These are phyloP conservation scores for Pelobates cultripes DNA, from an alignment of 2,797 vertebrate genomes.

Conservation along the genomic window DNA sequence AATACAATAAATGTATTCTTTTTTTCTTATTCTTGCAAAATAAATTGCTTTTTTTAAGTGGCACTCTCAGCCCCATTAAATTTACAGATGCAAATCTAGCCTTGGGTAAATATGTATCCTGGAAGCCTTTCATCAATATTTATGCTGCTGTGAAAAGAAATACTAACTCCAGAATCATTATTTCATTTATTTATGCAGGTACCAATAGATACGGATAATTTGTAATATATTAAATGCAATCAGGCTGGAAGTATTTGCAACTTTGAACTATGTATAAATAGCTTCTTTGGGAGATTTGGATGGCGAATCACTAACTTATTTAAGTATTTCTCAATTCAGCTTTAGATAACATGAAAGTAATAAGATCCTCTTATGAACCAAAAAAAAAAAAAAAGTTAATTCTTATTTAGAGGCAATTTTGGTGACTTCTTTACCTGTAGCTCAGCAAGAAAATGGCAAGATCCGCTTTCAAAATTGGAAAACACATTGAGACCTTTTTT, in stretches of 20 bases:
- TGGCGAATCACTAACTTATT: constrained; percentile 54
- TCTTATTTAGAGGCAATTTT: constrained; percentile 29
- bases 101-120: background rate
- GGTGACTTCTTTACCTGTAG: constrained; percentile 42
- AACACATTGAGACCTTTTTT: constrained; percentile 14
- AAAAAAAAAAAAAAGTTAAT: constrained; percentile 21
- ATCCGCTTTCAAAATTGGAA: constrained; percentile 18
- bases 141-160: constrained; percentile 64
- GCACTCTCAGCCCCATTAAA: too few relatives aligned
- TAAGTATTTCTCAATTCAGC: constrained; percentile 19
- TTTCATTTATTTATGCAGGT: constrained; percentile 44
- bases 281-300: background rate
- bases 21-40: too few relatives aligned
- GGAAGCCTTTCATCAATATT: constrained; percentile 46
- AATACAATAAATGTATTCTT: too few relatives aligned
- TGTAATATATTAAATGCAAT: constrained; percentile 13
- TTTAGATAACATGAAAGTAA: constrained; percentile 34
- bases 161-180: constrained; percentile 63
- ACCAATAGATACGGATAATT: constrained; percentile 45
- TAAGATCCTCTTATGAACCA: constrained; percentile 29
- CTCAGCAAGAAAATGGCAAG: constrained; percentile 26
- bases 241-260: constrained; percentile 20
- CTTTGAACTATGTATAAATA: background rate
- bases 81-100: background rate
- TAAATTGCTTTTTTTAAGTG: too few relatives aligned